A percentile compares a stretch with the other conserved stretches of the same genome.
These are phyloP conservation scores for Alligator mississippiensis DNA, from an alignment of 2,113 vertebrate genomes.

Conservation along the genomic window DNA sequence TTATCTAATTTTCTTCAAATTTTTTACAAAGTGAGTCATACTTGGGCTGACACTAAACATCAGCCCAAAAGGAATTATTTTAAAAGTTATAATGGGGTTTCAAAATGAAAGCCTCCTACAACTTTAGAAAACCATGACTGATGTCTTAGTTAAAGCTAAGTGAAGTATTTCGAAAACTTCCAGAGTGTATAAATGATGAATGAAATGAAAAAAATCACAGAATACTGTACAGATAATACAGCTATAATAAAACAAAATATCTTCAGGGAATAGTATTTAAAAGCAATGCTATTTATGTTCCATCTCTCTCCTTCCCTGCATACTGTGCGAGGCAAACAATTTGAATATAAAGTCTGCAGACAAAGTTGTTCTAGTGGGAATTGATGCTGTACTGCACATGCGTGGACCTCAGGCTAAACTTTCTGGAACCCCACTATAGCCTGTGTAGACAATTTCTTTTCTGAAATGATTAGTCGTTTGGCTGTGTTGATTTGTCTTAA, in stretches of 20 bases:
- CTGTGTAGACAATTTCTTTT: no score
- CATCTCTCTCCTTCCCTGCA: constrained; percentile 55
- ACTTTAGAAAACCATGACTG: constrained; percentile 57
- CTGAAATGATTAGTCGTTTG: no score
- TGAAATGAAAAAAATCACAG: constrained; percentile 42
- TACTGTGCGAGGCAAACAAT: constrained; percentile 16
- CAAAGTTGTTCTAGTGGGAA: neutral
- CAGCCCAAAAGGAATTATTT: constrained; percentile 68
- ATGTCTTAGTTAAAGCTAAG: constrained; percentile 48
- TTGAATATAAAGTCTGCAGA: constrained; percentile 18
- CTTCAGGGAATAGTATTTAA: constrained; percentile 44
- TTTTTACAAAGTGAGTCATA: neutral
- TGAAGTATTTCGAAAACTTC: constrained; percentile 47
- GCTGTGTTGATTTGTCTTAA: no score
- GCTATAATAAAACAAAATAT: constrained; percentile 33
- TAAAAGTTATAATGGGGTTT: constrained; percentile 64
- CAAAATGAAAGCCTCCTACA: constrained; percentile 70
- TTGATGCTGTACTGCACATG: no score
- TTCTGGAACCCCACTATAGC: no score
- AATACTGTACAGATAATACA: constrained; percentile 30
- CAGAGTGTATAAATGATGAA: constrained; percentile 19
- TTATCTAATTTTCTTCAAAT: constrained; percentile 52
- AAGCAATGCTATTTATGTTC: constrained; percentile 23
- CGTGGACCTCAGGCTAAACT: no score
- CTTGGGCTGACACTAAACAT: constrained; percentile 58